phyloP scores from a whole-genome alignment of 2,888 invertebrate genomes.

The Rugalucina vietnamica region DNA sequence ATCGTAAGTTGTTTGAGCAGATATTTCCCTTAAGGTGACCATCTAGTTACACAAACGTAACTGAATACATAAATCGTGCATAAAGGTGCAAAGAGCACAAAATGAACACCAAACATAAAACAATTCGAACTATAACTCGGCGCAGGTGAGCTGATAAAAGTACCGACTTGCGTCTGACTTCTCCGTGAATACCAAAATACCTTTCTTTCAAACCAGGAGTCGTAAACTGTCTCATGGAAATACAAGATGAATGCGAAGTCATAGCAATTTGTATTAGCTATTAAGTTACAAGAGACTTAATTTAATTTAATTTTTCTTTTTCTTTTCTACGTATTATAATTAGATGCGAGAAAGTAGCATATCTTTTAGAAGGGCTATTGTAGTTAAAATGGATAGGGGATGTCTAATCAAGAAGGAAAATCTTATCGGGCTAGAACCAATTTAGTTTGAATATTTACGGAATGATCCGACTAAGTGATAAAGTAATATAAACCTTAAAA shows the following conservation, averaged over 20 bases:
- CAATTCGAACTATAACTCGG: no score
- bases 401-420: background rate
- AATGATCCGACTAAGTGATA: slow-evolving; percentile 44
- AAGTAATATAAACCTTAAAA: slow-evolving; percentile 40
- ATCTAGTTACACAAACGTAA: no score
- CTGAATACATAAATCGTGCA: no score
- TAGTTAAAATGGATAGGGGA: background rate
- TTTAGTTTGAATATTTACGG: slow-evolving; percentile 61
- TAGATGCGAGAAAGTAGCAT: slow-evolving; percentile 6
- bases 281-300: background rate
- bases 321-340: background rate
- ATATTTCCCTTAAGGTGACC: no score
- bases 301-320: background rate
- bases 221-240: no score
- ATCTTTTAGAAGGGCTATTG: background rate
- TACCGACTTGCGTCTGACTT: no score
- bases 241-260: background rate
- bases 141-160: no score
- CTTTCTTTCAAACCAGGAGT: no score
- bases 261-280: background rate
- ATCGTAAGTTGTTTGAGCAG: no score
- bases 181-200: no score
- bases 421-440: slow-evolving; percentile 25
- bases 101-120: no score
- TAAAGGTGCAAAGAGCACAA: no score